Evolutionary conservation across 2,113 vertebrate genomes (phyloP).

Genomic region (Amphiprion percula): DNA sequence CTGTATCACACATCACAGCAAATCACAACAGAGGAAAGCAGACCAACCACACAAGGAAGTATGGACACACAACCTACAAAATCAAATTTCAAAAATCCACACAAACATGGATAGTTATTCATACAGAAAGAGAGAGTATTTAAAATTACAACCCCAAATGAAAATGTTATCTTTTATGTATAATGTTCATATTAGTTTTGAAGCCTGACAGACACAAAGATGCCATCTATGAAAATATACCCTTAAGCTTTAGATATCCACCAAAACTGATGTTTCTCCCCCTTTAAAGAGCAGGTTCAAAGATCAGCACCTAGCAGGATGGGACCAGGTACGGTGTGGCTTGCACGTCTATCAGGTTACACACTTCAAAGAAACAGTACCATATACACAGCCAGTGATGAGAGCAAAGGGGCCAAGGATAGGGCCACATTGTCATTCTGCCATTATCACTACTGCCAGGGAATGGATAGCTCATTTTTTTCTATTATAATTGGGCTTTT

Average conservation of each 20-base stretch:
- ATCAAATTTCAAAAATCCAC: conserved; percentile 12
- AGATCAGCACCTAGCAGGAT: conserved; percentile 83
- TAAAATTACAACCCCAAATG: conserved; percentile 16
- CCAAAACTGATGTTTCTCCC: conserved; percentile 76
- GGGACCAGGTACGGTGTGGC: conserved; percentile 75
- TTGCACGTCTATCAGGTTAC: conserved; percentile 85
- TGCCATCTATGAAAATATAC: conserved; percentile 32
- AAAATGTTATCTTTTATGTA: background rate
- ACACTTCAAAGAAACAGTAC: conserved; percentile 83
- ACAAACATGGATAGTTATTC: background rate
- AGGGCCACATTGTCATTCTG: conserved; percentile 76
- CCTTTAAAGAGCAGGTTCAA: conserved; percentile 82
- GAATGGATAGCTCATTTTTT: conserved; percentile 68
- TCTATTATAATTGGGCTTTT: conserved; percentile 67
- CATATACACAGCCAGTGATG: conserved; percentile 76
- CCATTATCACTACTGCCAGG: conserved; percentile 76
- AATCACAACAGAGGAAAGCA: conserved; percentile 71
- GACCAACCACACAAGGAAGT: conserved; percentile 57
- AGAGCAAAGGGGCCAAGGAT: conserved; percentile 73
- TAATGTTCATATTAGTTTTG: conserved; percentile 9
- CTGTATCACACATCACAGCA: conserved; percentile 81
- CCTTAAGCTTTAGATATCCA: conserved; percentile 31
- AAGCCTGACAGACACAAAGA: conserved; percentile 17
- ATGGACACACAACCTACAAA: conserved; percentile 45
- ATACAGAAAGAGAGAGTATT: background rate